phyloP scores from a whole-genome alignment of 1,140 invertebrate genomes.

The Nixonia krombeini region DNA sequence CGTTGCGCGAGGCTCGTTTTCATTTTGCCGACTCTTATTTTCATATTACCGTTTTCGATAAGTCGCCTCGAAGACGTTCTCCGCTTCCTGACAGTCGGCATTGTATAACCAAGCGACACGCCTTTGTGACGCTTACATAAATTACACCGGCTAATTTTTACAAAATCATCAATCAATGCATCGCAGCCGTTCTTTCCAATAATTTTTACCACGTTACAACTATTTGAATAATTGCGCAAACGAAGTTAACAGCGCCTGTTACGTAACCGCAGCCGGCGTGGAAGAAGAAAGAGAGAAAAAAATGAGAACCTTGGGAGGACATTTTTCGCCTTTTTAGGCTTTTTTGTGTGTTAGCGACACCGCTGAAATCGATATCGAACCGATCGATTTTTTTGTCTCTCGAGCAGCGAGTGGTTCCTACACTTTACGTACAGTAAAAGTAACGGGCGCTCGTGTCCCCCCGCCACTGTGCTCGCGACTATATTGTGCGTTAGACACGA shows the following conservation, averaged over 20 bases:
- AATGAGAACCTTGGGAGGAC: not conserved
- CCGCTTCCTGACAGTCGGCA: too few species aligned
- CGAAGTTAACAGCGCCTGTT: not conserved
- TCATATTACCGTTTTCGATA: too few species aligned
- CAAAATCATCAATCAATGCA: too few species aligned
- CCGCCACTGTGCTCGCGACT: not conserved
- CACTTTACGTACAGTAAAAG: conserved; percentile 6
- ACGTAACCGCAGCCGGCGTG: not conserved
- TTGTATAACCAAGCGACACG: too few species aligned
- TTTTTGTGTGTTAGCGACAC: conserved; percentile 7
- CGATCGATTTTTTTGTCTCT: conserved; percentile 10
- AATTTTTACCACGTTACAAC: not conserved
- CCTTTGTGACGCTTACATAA: too few species aligned
- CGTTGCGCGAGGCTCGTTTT: too few species aligned
- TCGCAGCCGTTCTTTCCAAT: too few species aligned
- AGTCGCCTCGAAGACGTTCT: too few species aligned
- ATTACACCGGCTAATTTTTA: too few species aligned
- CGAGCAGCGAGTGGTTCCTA: conserved; percentile 10
- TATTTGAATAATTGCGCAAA: not conserved
- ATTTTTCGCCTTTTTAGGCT: conserved; percentile 2
- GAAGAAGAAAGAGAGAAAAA: too few species aligned
- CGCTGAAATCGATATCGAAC: conserved; percentile 11
- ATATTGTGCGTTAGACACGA: not conserved
- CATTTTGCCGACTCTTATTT: too few species aligned
- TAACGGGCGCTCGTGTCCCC: conserved; percentile 9